Evolutionary conservation across 1,140 invertebrate species (phyloP).

Genomic region (Nixonia krombeini): DNA sequence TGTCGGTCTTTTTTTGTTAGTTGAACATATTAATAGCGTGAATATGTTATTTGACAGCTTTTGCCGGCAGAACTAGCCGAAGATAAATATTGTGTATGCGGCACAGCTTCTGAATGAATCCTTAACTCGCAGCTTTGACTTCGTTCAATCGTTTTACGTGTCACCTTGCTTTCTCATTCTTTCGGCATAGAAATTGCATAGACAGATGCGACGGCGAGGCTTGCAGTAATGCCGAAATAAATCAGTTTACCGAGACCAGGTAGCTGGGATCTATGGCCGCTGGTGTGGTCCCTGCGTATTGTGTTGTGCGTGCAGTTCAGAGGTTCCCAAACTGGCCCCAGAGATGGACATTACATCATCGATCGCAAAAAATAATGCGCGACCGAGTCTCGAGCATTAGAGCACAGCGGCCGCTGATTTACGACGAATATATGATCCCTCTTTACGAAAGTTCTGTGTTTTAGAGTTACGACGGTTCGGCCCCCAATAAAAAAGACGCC

Average conservation of each 20-base stretch:
- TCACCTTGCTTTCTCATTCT: constrained; percentile 14
- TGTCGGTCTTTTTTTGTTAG: too few relatives aligned
- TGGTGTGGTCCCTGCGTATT: constrained; percentile 34
- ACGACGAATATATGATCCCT: not conserved
- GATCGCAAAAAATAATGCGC: too few relatives aligned
- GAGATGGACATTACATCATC: not conserved
- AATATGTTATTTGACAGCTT: too few relatives aligned
- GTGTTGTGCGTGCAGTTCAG: constrained; percentile 46
- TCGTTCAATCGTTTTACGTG: constrained; percentile 13
- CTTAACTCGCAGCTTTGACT: constrained; percentile 22
- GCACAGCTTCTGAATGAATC: too few relatives aligned
- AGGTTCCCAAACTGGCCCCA: constrained; percentile 56
- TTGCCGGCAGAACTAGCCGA: too few relatives aligned
- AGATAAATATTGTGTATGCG: not conserved
- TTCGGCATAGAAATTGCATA: constrained; percentile 41
- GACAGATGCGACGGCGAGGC: constrained; percentile 62
- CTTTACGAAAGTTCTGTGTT: not conserved
- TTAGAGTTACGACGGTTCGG: not conserved
- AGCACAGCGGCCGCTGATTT: not conserved
- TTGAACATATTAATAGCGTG: too few relatives aligned
- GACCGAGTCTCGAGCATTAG: not conserved
- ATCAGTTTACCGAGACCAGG: constrained; percentile 69
- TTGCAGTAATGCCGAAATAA: constrained; percentile 68
- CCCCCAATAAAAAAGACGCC: not conserved
- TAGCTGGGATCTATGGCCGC: constrained; percentile 50